A percentile compares a stretch with the other conserved stretches of the same genome.
These are phyloP conservation scores for Thamnaconus septentrionalis DNA, from an alignment of 2,113 vertebrate species.

Conservation along the genomic window DNA sequence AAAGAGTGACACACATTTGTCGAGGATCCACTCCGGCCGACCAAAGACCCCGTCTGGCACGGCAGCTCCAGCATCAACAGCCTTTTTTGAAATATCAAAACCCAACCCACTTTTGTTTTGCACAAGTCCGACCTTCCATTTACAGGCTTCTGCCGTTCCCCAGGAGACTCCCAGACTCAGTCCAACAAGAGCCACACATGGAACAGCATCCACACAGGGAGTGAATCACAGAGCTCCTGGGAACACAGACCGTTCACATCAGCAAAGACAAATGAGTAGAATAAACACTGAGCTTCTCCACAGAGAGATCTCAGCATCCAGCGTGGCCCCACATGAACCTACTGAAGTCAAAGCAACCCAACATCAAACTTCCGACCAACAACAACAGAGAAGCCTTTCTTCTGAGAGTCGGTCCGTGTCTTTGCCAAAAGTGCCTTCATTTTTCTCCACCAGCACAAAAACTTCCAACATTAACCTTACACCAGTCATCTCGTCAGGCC, in stretches of 20 bases:
- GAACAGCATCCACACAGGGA: slow-evolving; percentile 11
- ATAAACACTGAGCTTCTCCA: slow-evolving; percentile 2
- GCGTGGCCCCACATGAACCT: slow-evolving; percentile 8
- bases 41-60: slow-evolving; percentile 52
- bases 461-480: slow-evolving; percentile 20
- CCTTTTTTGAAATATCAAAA: slow-evolving; percentile 65
- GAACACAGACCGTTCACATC: slow-evolving; percentile 25
- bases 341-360: slow-evolving; percentile 24
- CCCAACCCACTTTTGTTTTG: slow-evolving; percentile 60
- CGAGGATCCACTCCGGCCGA: slow-evolving; percentile 39
- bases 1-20: slow-evolving; percentile 30
- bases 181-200: neutral
- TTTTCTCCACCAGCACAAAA: slow-evolving; percentile 33
- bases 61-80: slow-evolving; percentile 47
- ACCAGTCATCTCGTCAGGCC: slow-evolving; percentile 14
- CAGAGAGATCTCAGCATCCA: slow-evolving; percentile 22
- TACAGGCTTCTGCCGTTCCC: slow-evolving; percentile 6
- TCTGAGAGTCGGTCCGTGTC: slow-evolving; percentile 29
- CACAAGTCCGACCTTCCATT: slow-evolving; percentile 45
- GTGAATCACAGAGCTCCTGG: slow-evolving; percentile 4
- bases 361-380: slow-evolving; percentile 28
- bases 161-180: slow-evolving; percentile 31
- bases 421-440: slow-evolving; percentile 57
- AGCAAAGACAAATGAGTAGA: slow-evolving; percentile 19
- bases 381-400: neutral